Conservation (phyloP, 2,888 invertebrate genomes). For the Drepana falcataria region DNA sequence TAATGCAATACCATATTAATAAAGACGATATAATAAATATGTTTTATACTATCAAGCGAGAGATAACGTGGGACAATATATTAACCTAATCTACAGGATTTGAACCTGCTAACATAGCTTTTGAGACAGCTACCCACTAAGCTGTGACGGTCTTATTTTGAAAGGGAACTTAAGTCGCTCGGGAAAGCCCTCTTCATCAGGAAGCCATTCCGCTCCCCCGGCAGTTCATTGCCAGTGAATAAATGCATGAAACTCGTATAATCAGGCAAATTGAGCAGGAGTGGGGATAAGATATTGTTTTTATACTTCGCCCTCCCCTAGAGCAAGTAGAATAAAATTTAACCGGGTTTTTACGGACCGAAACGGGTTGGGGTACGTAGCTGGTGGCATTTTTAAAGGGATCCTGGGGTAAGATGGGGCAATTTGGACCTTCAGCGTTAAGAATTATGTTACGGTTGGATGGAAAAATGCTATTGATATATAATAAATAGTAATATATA, state of each 20-base stretch:
- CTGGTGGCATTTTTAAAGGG: neutral
- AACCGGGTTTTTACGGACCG: slow-evolving; percentile 24
- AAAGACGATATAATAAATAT: too few species aligned
- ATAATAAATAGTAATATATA: too few species aligned
- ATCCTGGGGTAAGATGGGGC: neutral
- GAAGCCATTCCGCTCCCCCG: neutral
- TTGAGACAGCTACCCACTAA: too few species aligned
- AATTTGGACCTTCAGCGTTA: neutral
- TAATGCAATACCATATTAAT: too few species aligned
- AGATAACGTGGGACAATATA: too few species aligned
- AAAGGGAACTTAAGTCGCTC: too few species aligned
- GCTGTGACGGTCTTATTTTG: too few species aligned
- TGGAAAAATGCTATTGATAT: too few species aligned
- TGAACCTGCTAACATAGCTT: too few species aligned
- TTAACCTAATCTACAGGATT: too few species aligned
- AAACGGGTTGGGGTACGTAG: slow-evolving; percentile 7
- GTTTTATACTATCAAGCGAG: too few species aligned
- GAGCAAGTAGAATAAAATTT: slow-evolving; percentile 35
- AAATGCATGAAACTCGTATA: slow-evolving; percentile 21
- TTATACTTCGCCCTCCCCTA: slow-evolving; percentile 17
- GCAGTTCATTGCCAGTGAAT: neutral
- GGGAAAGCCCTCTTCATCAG: neutral
- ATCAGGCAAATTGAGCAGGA: slow-evolving; percentile 29
- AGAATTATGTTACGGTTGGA: too few species aligned
- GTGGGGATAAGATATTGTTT: slow-evolving; percentile 22